Evolutionary conservation across 1,140 invertebrate species (phyloP), one percentile per base, ranked within the genome.

Genomic region (Mylabris phalerata): DNA sequence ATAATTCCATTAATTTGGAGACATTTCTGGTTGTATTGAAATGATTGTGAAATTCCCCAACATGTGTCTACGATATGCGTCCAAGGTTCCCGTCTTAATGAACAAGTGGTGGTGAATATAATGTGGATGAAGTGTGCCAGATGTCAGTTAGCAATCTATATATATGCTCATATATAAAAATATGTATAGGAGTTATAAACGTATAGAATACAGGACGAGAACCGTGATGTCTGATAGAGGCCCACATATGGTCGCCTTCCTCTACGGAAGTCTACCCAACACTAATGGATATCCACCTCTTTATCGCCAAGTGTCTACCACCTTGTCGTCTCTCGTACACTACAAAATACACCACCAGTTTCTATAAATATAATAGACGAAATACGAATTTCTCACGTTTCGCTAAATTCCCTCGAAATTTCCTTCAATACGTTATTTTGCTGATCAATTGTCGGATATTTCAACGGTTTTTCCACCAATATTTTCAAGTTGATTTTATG

Each of bases 81-180:
- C 46, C 27, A 10, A 27, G 48, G 5, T 25, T 48, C 27, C 4
- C n/a, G 19, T 7, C 32, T 32, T 32, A 38, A 50, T 19, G 48
- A 50, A 50, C 48, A 50, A 50, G 48, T 50, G 48, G 48, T 50
- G 46, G 46, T 27, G 46, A 48, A 27, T 26, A 9, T 48, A 48
- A 48, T 24, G 40, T n/a, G 48, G 48, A 50, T 39, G 48, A 50
- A 50, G 48, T 50, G 48, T 50, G 48, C 48, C 48, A 50, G 48
- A 50, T 50, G 48, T 26, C 27, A 38, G 48, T 50, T 32, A 32
- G 4, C 32, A 32, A 7, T 32, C 32, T 32, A 32, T 32, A 32
- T 32, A 32, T 32, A 32, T 32, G 19, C 19, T 19, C 19, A 32
- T 32, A 7, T 32, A 7, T 32, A 7, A 5, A 32, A 32, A 32